Percentiles rank a stretch among this genome's conserved stretches.
These are phyloP conservation scores for Thecocarcelia acutangulata DNA, from an alignment of 2,888 invertebrate species.

Conservation along the genomic window DNA sequence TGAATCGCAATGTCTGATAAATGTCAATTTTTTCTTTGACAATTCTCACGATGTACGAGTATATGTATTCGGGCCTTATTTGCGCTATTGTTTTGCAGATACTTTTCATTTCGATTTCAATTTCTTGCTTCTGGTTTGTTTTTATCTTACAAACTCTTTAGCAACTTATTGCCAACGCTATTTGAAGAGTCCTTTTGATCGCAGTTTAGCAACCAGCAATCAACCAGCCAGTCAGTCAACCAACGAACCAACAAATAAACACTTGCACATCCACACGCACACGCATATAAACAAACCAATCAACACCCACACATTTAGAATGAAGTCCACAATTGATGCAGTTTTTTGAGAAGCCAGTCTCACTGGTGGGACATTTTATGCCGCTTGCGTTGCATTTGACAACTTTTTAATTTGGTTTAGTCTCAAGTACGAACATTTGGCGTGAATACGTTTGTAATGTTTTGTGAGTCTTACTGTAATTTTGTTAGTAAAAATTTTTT, in stretches of 20 bases:
- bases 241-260: slow-evolving; percentile 37
- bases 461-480: slow-evolving; percentile 4
- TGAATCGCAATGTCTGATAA: slow-evolving; percentile 50
- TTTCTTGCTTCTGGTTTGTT: slow-evolving; percentile 1
- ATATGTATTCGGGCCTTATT: slow-evolving; percentile 9
- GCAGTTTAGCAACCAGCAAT: slow-evolving; percentile 44
- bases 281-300: neutral
- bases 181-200: slow-evolving; percentile 38
- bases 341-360: neutral
- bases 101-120: slow-evolving; percentile 2
- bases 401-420: slow-evolving; percentile 70
- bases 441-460: slow-evolving; percentile 63
- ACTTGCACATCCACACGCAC: neutral
- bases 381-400: slow-evolving; percentile 67
- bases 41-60: slow-evolving; percentile 39
- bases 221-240: slow-evolving; percentile 39
- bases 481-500: slow-evolving; percentile 17
- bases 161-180: slow-evolving; percentile 42
- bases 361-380: slow-evolving; percentile 56
- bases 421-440: slow-evolving; percentile 65
- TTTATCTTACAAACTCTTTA: slow-evolving; percentile 35
- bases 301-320: neutral
- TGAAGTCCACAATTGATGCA: neutral
- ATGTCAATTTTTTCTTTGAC: slow-evolving; percentile 64
- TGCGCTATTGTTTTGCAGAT: neutral